Evolutionary conservation across 2,888 invertebrate genomes (phyloP), one percentile per base, ranked within the genome.

Genomic region (Microdon myrmicae): DNA sequence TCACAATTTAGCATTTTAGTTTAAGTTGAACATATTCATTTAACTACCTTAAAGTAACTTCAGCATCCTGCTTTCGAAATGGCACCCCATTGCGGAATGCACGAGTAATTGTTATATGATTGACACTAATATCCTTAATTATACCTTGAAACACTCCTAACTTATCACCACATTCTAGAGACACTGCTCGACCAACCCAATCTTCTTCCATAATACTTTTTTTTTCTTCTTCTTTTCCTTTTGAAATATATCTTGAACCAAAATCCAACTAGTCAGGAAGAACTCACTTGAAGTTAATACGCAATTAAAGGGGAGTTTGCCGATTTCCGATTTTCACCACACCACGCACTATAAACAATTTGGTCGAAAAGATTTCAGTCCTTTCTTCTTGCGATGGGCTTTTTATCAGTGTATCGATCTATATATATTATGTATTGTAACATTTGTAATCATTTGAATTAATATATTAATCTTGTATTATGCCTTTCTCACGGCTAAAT

Each of bases 61-160:
- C 83, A 14, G 83, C 81, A 39, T 85, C 81, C 67, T 84, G 83
- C 73, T 84, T 75, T 41, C 77, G 74, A 45, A 80, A 68, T 13
- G 79, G 80, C 0, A 80, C 75, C 71, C 94, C 94, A 82, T 95
- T 92, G 68, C 90, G 86, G 77, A 92, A 94, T 8, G 90, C 89
- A 75, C 90, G 88, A 6, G 85, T 85, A 53, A 95, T 84, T 1
- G 90, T 90, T 67, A 95, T 85, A 37, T 85, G 84, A 31, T 82
- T 81, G 39, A 86, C 86, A 71, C 90, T 89, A 16, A 92, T 88
- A 71, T 86, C 84, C 47, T 86, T 81, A 66, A 95, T 93, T 32
- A 84, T 83, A 22, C 86, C 80, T 80, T 94, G 94, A 75, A 90
- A 94, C 59, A 87, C 87, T 35, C 92, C 92, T 64, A 90, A 78